Conservation (phyloP, 1,140 invertebrate genomes). For the Polypedilum vanderplanki region DNA sequence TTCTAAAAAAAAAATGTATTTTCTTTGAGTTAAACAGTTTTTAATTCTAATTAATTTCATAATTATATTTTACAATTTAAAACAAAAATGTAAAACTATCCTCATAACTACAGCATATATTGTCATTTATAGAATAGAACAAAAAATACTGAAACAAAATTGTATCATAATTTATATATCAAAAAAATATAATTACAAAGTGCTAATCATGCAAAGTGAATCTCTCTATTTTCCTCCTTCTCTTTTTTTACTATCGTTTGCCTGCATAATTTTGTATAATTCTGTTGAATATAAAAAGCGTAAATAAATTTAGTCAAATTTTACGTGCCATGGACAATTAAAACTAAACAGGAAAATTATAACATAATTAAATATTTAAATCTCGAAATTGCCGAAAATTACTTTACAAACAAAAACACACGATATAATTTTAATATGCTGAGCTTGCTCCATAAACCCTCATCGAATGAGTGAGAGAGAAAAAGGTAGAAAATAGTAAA, state of each 20-base stretch:
- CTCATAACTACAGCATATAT: no score
- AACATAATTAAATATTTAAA: conserved; percentile 29
- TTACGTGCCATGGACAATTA: conserved; percentile 12
- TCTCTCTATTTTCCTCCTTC: no score
- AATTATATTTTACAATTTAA: no score
- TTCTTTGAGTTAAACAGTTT: no score
- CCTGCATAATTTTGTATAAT: neutral
- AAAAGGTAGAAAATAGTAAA: neutral
- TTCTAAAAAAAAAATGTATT: no score
- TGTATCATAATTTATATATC: no score
- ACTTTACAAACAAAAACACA: neutral
- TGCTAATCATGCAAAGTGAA: neutral
- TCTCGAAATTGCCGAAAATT: conserved; percentile 15
- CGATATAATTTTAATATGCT: neutral
- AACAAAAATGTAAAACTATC: no score
- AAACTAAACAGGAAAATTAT: conserved; percentile 24
- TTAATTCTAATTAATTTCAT: no score
- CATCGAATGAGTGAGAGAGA: neutral
- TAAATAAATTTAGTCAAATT: neutral
- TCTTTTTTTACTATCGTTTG: neutral
- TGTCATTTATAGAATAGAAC: no score
- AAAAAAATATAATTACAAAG: neutral
- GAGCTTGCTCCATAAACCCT: neutral
- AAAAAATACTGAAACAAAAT: no score
- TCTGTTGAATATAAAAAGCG: neutral